Conservation (phyloP, 2,113 vertebrate genomes). For the Loxodonta africana region DNA sequence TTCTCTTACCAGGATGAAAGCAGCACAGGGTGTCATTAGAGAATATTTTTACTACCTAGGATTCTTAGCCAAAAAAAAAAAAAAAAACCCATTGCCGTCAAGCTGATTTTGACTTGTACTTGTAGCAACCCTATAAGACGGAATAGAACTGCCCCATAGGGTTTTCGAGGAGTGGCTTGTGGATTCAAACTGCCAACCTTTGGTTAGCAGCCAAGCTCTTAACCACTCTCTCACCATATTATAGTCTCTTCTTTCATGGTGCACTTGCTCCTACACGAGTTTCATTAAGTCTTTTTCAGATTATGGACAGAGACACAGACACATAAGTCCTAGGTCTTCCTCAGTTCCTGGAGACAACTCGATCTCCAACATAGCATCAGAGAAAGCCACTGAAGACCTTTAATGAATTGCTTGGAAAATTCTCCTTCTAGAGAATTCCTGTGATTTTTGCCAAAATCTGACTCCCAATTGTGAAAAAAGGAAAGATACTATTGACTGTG, state of each 20-base stretch:
- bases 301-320: too few species aligned
- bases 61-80: not conserved
- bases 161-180: too few species aligned
- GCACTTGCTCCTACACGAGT: not conserved
- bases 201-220: too few species aligned
- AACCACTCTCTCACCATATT: not conserved
- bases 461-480: not conserved
- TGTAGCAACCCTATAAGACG: too few species aligned
- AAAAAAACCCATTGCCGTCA: too few species aligned
- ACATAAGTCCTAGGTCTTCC: not conserved
- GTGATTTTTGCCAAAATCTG: not conserved
- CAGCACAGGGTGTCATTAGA: not conserved
- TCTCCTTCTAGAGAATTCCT: not conserved
- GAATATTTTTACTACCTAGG: not conserved
- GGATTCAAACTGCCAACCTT: too few species aligned
- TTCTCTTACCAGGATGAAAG: not conserved
- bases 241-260: not conserved
- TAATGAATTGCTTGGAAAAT: not conserved
- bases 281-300: not conserved
- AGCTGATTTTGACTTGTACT: too few species aligned
- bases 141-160: too few species aligned
- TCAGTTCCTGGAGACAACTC: not conserved
- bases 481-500: not conserved
- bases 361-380: not conserved
- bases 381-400: not conserved